Evolutionary conservation across 2,797 vertebrate species (phyloP).

Genomic region (Leptodactylus fallax): DNA sequence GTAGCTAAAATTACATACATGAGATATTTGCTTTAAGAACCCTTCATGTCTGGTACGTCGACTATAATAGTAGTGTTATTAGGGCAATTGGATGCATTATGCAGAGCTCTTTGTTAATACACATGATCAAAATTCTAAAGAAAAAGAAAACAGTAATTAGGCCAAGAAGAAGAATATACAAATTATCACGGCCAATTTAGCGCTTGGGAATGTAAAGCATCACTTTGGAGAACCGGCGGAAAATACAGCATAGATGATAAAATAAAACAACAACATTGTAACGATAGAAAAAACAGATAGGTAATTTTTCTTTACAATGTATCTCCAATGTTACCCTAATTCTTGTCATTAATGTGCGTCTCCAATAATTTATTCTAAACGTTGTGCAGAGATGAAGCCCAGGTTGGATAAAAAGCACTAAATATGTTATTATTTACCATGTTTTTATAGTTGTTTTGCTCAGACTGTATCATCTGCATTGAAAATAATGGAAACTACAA

Average conservation of each 20-base stretch:
- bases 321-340: neutral
- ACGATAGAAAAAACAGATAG: neutral
- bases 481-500: neutral
- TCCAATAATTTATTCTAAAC: too few relatives aligned
- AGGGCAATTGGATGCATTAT: neutral
- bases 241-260: neutral
- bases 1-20: neutral
- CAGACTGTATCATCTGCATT: neutral
- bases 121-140: neutral
- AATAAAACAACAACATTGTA: neutral
- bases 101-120: neutral
- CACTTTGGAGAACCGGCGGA: neutral
- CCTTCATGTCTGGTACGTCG: neutral
- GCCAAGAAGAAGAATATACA: neutral
- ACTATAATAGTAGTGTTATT: neutral
- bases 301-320: too few relatives aligned
- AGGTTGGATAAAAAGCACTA: neutral
- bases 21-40: neutral
- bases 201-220: neutral
- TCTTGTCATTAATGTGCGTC: neutral
- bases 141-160: neutral
- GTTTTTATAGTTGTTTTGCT: neutral
- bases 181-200: neutral
- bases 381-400: too few relatives aligned
- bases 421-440: neutral